These are phyloP conservation scores for Galendromus occidentalis DNA, from an alignment of 1,140 invertebrate genomes.

Conservation along the genomic window DNA sequence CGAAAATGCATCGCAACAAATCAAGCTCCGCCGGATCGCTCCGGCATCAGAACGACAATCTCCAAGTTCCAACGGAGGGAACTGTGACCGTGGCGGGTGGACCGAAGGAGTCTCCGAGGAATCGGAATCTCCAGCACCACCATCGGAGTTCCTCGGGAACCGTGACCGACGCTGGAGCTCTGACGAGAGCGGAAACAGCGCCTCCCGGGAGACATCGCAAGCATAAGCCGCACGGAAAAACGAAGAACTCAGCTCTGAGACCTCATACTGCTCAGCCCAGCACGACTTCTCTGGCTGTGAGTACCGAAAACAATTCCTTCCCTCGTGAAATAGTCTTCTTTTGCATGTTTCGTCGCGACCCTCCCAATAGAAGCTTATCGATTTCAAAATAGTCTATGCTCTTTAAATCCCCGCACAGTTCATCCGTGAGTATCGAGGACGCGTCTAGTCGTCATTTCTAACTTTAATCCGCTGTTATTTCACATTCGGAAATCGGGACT, in stretches of 20 bases:
- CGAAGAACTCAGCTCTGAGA: neutral
- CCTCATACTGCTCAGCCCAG: neutral
- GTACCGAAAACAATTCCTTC: neutral
- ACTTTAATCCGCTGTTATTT: no score
- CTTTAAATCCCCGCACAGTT: no score
- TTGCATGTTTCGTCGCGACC: no score
- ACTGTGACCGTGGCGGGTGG: neutral
- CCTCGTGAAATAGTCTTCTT: no score
- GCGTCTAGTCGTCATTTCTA: no score
- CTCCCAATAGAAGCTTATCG: no score
- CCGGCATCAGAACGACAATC: neutral
- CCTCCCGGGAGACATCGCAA: constrained; percentile 3
- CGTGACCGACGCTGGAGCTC: neutral
- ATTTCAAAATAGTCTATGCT: no score
- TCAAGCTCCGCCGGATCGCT: neutral
- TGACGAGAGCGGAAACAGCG: neutral
- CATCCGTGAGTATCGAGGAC: no score
- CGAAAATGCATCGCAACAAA: constrained; percentile 9
- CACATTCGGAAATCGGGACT: no score
- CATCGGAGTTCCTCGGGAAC: no score
- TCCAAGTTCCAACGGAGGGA: neutral
- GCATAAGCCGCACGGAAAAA: constrained; percentile 1
- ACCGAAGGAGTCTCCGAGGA: neutral
- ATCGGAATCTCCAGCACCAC: no score
- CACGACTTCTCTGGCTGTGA: neutral